Percentiles rank a stretch among this genome's conserved stretches.
These are phyloP conservation scores for Salminus brasiliensis DNA, from an alignment of 2,113 vertebrate genomes.

Conservation along the genomic window DNA sequence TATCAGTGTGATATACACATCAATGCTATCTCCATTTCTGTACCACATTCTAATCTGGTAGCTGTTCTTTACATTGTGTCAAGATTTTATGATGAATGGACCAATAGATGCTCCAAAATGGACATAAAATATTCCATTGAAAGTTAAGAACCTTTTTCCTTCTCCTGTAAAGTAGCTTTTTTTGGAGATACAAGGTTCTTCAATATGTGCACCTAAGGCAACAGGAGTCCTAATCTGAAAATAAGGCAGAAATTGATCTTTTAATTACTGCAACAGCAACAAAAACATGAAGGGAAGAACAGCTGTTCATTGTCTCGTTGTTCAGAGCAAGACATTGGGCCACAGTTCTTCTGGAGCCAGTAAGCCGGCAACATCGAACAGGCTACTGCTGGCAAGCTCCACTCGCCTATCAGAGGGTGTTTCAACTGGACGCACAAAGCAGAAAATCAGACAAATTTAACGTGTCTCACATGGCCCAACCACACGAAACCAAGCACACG, in stretches of 20 bases:
- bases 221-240: conserved; percentile 44
- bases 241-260: conserved; percentile 7
- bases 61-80: no score
- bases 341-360: conserved; percentile 33
- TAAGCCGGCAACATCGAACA: conserved; percentile 42
- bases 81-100: no score
- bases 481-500: conserved; percentile 3
- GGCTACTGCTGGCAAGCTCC: conserved; percentile 38
- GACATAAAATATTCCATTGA: no score
- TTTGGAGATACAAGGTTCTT: no score
- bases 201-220: no score
- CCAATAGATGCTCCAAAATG: no score
- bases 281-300: conserved; percentile 14
- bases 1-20: not conserved
- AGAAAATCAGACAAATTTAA: conserved; percentile 51
- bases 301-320: conserved; percentile 29
- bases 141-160: no score
- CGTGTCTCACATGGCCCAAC: conserved; percentile 31
- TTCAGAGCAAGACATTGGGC: conserved; percentile 41
- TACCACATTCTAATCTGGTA: no score
- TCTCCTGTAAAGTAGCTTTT: no score
- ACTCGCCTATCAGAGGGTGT: conserved; percentile 20
- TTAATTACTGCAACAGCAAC: conserved; percentile 37
- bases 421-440: conserved; percentile 15
- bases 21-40: no score